Evolutionary conservation across 2,797 vertebrate species (phyloP).

Genomic region (Mus minutoides): DNA sequence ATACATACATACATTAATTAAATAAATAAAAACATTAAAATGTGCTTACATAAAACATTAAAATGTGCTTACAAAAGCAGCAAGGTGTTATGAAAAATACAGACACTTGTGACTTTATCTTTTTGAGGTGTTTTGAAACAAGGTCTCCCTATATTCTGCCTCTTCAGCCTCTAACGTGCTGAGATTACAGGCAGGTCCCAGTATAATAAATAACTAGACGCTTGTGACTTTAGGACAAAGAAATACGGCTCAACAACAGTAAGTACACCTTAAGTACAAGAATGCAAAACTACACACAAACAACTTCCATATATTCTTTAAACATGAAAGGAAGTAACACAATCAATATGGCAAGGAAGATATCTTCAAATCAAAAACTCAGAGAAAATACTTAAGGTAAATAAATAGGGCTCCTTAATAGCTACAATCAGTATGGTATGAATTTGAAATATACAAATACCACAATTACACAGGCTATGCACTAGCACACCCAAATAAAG

Average conservation of each 20-base stretch:
- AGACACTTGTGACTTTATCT: background rate
- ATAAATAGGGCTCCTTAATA: background rate
- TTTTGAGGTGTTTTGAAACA: background rate
- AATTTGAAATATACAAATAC: conserved; percentile 27
- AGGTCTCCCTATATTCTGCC: background rate
- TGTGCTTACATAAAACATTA: conserved; percentile 53
- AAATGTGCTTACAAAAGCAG: conserved; percentile 42
- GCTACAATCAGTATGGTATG: background rate
- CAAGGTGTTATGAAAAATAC: background rate
- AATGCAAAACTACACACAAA: conserved; percentile 44
- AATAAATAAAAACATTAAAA: conserved; percentile 48
- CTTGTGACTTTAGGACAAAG: conserved; percentile 20
- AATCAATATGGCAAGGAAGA: conserved; percentile 17
- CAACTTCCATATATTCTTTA: background rate
- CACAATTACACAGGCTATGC: conserved; percentile 37
- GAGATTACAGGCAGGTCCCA: background rate
- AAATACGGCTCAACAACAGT: conserved; percentile 36
- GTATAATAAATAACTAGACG: background rate
- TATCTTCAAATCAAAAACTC: conserved; percentile 54
- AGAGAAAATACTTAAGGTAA: background rate
- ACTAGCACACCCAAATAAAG: conserved; percentile 23
- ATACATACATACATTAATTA: background rate
- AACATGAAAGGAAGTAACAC: conserved; percentile 47
- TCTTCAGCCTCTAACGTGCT: background rate
- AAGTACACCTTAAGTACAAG: background rate